Conservation (phyloP, 2,113 vertebrate species). For the Excalfactoria chinensis region DNA sequence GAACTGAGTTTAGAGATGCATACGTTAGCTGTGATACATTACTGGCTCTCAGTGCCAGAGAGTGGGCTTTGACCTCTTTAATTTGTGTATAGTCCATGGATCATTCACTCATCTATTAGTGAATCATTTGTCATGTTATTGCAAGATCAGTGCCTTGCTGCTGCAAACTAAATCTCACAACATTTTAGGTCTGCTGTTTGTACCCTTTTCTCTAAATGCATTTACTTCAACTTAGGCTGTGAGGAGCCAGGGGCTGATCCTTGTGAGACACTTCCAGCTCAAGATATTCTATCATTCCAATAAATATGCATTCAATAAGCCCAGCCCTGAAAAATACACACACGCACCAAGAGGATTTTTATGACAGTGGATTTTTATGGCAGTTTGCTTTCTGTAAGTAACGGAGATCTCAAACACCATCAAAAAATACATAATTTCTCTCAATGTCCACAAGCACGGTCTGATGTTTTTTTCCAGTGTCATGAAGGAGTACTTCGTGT, state of each 20-base stretch:
- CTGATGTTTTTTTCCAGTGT: neutral
- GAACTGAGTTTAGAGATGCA: neutral
- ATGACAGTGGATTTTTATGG: neutral
- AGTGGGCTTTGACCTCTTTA: neutral
- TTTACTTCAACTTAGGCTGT: neutral
- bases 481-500: neutral
- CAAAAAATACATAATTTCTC: neutral
- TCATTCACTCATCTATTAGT: neutral
- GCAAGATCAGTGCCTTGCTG: fast-evolving
- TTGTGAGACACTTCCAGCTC: neutral
- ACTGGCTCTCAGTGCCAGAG: neutral
- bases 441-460: neutral
- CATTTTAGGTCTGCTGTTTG: fast-evolving
- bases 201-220: neutral
- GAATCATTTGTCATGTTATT: fast-evolving
- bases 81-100: neutral
- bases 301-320: neutral
- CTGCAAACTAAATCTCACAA: neutral
- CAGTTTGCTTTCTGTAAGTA: neutral
- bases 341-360: neutral
- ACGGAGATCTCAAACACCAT: neutral
- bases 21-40: fast-evolving
- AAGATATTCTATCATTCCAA: neutral
- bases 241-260: neutral
- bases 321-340: neutral